Conservation (phyloP, 1,140 invertebrate genomes). For the Heliconius nattereri region DNA sequence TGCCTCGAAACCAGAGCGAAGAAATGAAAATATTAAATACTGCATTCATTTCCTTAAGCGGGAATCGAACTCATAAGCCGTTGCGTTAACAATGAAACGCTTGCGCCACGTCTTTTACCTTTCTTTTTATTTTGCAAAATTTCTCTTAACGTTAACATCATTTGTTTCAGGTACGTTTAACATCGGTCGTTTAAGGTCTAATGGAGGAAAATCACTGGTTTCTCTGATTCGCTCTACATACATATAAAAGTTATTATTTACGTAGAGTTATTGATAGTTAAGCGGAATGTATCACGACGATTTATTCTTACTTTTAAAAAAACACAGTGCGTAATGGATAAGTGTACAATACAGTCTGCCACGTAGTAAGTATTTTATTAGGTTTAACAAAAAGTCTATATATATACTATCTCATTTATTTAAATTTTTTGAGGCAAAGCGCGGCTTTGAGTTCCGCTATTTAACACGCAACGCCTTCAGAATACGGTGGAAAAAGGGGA, state of each 20-base stretch:
- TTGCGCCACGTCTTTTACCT: no score
- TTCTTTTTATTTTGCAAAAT: neutral
- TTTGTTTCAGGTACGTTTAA: conserved; percentile 49
- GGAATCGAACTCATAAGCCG: no score
- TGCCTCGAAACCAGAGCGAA: no score
- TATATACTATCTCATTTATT: neutral
- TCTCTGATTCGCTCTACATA: conserved; percentile 12
- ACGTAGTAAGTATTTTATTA: neutral
- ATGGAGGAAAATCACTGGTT: conserved; percentile 16
- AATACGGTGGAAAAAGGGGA: no score
- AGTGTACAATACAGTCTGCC: neutral
- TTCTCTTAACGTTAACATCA: conserved; percentile 28
- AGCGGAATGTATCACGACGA: neutral
- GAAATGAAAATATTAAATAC: no score
- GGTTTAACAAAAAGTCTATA: neutral
- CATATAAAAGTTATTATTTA: neutral
- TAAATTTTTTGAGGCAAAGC: no score
- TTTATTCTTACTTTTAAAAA: neutral
- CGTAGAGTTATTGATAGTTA: neutral
- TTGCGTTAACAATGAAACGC: no score
- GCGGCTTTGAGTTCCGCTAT: no score
- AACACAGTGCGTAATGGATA: neutral
- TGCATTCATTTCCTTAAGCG: no score
- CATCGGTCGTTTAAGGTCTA: conserved; percentile 19
- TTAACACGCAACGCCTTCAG: no score